phyloP scores from a whole-genome alignment of 2,113 vertebrate genomes.

The Laticauda laticaudata region DNA sequence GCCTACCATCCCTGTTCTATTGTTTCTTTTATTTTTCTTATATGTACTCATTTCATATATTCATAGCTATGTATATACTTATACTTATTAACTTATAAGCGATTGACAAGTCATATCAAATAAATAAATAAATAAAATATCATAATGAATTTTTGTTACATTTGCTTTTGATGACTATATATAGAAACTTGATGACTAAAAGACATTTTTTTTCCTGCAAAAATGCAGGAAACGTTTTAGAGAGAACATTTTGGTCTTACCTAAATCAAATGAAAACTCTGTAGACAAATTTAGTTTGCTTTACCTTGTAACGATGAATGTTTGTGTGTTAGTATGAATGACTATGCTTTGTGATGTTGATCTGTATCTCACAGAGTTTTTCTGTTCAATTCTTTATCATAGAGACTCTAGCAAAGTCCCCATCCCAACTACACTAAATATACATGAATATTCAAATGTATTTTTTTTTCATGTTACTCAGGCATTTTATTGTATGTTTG shows the following conservation, averaged over 20 bases:
- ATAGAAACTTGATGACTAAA: not conserved
- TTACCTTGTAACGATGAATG: not conserved
- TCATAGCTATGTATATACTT: too few species aligned
- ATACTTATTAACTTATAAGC: too few species aligned
- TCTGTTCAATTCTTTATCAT: conserved; percentile 3
- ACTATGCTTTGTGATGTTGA: not conserved
- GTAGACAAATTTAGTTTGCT: not conserved
- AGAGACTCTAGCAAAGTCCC: not conserved
- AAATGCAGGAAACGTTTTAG: not conserved
- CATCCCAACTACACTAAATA: not conserved
- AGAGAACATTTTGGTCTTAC: not conserved
- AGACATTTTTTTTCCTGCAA: not conserved
- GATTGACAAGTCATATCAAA: too few species aligned
- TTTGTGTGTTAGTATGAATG: not conserved
- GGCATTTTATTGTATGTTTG: not conserved
- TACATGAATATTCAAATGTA: not conserved
- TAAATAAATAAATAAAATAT: too few species aligned
- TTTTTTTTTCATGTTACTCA: not conserved
- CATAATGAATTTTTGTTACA: not conserved
- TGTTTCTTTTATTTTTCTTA: too few species aligned
- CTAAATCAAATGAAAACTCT: not conserved
- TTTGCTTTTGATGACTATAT: not conserved
- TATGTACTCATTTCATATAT: too few species aligned
- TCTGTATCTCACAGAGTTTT: not conserved
- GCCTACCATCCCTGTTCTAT: too few species aligned